phyloP scores from a whole-genome alignment of 2,113 vertebrate genomes.

The Hypanus sabinus region DNA sequence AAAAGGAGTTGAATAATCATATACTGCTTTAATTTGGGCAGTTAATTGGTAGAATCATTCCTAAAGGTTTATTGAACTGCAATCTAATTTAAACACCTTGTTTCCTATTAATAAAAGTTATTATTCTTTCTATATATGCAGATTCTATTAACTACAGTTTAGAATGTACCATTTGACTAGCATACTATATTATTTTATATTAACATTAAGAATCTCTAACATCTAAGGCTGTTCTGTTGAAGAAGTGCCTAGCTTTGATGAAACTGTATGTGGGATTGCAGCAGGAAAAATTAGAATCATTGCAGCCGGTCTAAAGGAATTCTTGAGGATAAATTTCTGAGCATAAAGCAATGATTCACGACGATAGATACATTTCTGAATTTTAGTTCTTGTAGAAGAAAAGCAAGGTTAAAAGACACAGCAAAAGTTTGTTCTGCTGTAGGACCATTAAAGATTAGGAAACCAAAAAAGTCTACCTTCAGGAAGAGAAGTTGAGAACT shows the following conservation, averaged over 20 bases:
- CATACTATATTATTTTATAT: too few species aligned
- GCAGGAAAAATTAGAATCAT: neutral
- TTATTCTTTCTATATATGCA: neutral
- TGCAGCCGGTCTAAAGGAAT: neutral
- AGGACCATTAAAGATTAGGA: neutral
- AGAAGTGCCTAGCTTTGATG: neutral
- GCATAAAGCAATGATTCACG: neutral
- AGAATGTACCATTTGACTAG: neutral
- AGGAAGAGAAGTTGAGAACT: neutral
- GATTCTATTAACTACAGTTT: neutral
- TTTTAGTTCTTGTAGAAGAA: neutral
- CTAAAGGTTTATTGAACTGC: neutral
- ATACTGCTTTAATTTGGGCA: neutral
- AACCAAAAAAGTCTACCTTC: neutral
- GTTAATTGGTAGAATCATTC: too few species aligned
- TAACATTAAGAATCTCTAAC: neutral
- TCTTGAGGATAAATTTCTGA: neutral
- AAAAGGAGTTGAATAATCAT: neutral
- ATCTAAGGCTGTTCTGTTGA: neutral
- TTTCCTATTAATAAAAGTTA: neutral
- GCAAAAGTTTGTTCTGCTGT: neutral
- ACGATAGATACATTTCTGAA: neutral
- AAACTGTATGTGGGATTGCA: neutral
- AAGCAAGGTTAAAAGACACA: neutral
- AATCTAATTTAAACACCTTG: neutral